These are phyloP conservation scores for Xenus cinereus DNA, from an alignment of 2,113 vertebrate genomes.

Conservation along the genomic window DNA sequence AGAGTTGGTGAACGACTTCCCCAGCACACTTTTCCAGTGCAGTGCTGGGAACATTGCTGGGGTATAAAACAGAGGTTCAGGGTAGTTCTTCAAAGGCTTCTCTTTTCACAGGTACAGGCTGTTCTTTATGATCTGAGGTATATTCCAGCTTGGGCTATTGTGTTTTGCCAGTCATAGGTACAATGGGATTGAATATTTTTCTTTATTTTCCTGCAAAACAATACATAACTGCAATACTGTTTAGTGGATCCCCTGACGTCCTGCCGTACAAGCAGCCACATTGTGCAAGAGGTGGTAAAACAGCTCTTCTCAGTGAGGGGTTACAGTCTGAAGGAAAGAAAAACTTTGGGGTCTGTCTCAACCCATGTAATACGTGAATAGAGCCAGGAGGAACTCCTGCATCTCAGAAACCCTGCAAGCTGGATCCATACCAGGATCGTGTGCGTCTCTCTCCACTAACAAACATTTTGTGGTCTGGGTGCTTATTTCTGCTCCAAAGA, in stretches of 20 bases:
- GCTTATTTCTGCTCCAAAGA: not conserved
- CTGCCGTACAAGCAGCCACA: not conserved
- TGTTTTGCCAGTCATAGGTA: not conserved
- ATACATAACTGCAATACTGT: not conserved
- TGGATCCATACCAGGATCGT: not conserved
- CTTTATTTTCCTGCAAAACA: not conserved
- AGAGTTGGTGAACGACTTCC: not conserved
- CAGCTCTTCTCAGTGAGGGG: not conserved
- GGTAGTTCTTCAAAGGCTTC: not conserved
- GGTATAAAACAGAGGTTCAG: not conserved
- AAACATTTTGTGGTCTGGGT: not conserved
- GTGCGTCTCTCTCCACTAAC: not conserved
- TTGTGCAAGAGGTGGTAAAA: not conserved
- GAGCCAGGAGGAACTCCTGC: not conserved
- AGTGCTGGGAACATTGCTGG: not conserved
- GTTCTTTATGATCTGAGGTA: not conserved
- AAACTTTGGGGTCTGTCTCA: not conserved
- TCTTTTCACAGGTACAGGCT: not conserved
- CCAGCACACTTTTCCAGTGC: not conserved
- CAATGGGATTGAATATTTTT: not conserved
- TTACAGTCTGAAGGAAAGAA: not conserved
- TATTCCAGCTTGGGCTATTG: not conserved
- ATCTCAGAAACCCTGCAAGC: not conserved
- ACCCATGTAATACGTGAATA: not conserved
- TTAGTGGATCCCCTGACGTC: not conserved